Conservation (phyloP, 2,113 vertebrate species). For the Carollia perspicillata region DNA sequence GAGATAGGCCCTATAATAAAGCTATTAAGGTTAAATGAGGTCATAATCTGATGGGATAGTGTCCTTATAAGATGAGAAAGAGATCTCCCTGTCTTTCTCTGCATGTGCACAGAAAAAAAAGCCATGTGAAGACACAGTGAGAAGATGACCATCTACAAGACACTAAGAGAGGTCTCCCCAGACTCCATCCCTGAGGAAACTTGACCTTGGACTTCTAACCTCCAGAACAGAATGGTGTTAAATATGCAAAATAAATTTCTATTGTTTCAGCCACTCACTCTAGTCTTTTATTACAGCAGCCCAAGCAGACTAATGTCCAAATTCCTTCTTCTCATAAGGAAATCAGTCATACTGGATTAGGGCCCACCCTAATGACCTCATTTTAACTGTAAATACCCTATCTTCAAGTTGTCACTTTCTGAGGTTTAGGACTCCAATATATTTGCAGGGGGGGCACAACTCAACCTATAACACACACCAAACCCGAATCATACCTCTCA, state of each 20-base stretch:
- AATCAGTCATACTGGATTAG: neutral
- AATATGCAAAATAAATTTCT: neutral
- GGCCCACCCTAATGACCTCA: neutral
- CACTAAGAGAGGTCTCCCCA: neutral
- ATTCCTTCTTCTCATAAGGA: neutral
- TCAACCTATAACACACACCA: neutral
- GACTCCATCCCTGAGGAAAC: neutral
- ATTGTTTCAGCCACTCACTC: neutral
- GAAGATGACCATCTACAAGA: neutral
- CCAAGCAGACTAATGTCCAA: neutral
- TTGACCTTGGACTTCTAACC: neutral
- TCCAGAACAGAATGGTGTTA: neutral
- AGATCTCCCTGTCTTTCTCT: neutral
- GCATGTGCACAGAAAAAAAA: neutral
- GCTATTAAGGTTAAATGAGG: neutral
- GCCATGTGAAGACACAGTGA: neutral
- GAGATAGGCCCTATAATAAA: neutral
- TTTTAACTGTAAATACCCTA: neutral
- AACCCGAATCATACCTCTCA: neutral
- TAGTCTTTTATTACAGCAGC: neutral
- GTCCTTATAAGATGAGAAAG: neutral
- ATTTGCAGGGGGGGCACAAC: neutral
- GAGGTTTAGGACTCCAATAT: neutral
- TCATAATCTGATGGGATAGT: neutral
- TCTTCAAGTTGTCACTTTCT: neutral